A percentile compares a stretch with the other conserved stretches of the same genome.
These are phyloP conservation scores for Papilio helenus DNA, from an alignment of 1,140 invertebrate species.

Conservation along the genomic window DNA sequence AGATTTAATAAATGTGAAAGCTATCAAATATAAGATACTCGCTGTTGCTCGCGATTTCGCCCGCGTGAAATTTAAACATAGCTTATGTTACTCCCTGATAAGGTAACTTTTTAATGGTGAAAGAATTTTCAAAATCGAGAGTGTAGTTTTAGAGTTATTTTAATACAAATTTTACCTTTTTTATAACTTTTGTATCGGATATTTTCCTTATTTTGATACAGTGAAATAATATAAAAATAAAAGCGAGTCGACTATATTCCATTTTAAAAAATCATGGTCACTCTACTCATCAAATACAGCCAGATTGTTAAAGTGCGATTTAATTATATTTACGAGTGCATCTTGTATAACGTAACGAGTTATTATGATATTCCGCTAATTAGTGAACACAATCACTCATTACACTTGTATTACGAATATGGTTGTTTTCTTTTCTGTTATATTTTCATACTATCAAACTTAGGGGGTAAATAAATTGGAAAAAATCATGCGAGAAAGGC, in stretches of 20 bases:
- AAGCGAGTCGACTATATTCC: not conserved
- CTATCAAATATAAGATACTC: not conserved
- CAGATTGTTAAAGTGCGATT: not conserved
- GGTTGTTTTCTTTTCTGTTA: not conserved
- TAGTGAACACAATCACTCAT: not conserved
- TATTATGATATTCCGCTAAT: not conserved
- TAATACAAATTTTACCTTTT: no score
- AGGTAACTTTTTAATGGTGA: not conserved
- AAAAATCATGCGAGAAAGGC: no score
- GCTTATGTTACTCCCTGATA: no score
- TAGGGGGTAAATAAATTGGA: no score
- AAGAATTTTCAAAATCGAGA: not conserved
- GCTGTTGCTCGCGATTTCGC: no score
- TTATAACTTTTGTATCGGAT: no score
- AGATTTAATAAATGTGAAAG: no score
- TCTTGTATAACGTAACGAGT: constrained; percentile 25
- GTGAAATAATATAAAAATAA: no score
- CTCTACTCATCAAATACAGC: not conserved
- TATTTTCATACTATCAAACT: no score
- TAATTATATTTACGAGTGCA: constrained; percentile 24
- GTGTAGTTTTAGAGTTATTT: no score
- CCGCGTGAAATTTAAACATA: no score
- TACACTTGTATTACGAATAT: not conserved
- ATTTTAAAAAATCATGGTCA: constrained; percentile 5
- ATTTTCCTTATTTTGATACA: no score